Conservation (phyloP, 2,888 invertebrate species). For the Bursaphelenchus okinawaensis region DNA sequence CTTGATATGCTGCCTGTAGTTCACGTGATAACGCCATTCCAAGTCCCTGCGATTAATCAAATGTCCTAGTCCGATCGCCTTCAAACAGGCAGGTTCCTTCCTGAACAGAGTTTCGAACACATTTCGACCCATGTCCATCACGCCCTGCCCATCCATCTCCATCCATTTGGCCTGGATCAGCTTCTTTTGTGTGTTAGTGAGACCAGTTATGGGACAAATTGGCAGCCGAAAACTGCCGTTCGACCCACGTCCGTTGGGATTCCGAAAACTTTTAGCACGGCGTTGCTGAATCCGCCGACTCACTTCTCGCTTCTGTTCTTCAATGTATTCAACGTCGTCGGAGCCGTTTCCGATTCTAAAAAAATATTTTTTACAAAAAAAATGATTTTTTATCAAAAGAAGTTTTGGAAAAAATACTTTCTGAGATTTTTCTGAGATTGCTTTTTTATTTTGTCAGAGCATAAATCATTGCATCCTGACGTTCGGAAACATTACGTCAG, state of each 20-base stretch:
- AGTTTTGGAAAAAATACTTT: not conserved
- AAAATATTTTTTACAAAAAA: not conserved
- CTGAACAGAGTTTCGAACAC: slow-evolving; percentile 29
- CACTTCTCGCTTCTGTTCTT: slow-evolving; percentile 4
- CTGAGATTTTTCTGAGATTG: no score
- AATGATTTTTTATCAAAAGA: not conserved
- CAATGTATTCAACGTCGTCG: not conserved
- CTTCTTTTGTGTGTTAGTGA: slow-evolving; percentile 24
- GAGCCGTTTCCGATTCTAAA: not conserved
- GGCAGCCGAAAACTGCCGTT: slow-evolving; percentile 24
- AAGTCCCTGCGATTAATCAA: not conserved
- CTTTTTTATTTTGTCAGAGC: no score
- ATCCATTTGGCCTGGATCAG: slow-evolving; percentile 24
- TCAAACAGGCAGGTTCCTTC: slow-evolving; percentile 21
- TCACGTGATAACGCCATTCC: slow-evolving; percentile 17
- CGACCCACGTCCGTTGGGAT: slow-evolving; percentile 1
- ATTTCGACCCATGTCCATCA: slow-evolving; percentile 25
- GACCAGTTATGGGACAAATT: slow-evolving; percentile 23
- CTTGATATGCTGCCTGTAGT: slow-evolving; percentile 24
- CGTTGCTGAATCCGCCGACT: slow-evolving; percentile 7
- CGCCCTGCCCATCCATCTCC: slow-evolving; percentile 19
- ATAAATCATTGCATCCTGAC: no score
- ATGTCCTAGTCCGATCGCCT: slow-evolving; percentile 22
- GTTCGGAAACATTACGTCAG: no score
- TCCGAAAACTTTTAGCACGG: slow-evolving; percentile 16